phyloP scores from a whole-genome alignment of 2,113 vertebrate genomes.

The Toxotes chatareus region DNA sequence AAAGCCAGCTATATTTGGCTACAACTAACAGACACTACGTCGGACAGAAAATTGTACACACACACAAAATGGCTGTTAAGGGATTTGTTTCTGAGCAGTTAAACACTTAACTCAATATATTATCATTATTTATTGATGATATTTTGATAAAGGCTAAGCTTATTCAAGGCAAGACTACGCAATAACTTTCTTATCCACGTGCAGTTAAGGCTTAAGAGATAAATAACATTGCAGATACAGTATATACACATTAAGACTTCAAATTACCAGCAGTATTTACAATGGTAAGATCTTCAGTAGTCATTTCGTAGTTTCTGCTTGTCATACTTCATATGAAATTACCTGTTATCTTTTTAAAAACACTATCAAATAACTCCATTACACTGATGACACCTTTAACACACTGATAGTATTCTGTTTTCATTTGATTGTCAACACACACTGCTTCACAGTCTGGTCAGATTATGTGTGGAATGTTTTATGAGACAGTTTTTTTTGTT shows the following conservation, averaged over 20 bases:
- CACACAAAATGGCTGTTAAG: background rate
- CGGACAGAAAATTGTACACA: background rate
- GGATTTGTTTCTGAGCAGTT: conserved; percentile 10
- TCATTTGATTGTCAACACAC: conserved; percentile 43
- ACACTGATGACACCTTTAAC: background rate
- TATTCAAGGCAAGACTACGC: conserved; percentile 20
- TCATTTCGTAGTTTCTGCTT: conserved; percentile 55
- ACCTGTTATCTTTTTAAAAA: conserved; percentile 20
- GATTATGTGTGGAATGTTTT: conserved; percentile 12
- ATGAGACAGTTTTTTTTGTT: conserved; percentile 1
- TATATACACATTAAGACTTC: conserved; percentile 55
- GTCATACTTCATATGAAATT: conserved; percentile 42
- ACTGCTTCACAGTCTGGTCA: conserved; percentile 19
- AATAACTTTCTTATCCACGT: conserved; percentile 17
- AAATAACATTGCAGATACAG: conserved; percentile 64
- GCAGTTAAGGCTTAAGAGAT: conserved; percentile 62
- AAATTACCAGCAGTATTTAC: conserved; percentile 64
- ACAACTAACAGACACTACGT: conserved; percentile 23
- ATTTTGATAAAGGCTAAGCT: conserved; percentile 19
- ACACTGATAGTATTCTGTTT: conserved; percentile 8
- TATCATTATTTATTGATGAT: background rate
- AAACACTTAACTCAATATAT: conserved; percentile 17
- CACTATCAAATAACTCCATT: conserved; percentile 26
- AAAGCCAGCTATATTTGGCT: conserved; percentile 23
- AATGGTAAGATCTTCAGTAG: conserved; percentile 68